Evolutionary conservation across 2,888 invertebrate genomes (phyloP), one percentile per base, ranked within the genome.

Genomic region (Cerastis rubricosa): DNA sequence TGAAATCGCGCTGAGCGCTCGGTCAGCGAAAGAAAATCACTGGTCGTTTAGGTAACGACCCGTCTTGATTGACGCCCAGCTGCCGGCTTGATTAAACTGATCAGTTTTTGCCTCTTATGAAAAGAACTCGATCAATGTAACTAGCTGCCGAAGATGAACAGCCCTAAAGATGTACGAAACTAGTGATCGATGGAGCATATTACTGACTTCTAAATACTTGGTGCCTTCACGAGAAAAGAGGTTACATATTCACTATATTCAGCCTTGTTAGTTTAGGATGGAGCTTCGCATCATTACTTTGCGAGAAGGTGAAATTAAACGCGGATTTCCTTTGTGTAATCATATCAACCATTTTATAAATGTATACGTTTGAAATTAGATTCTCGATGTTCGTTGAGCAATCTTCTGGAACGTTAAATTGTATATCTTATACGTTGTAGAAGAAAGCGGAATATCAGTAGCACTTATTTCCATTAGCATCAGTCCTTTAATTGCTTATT

Each of bases 21-120:
- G 94, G 95, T 95, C 96, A 96, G 96, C 94, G 90, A 91, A 93
- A 92, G 94, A 93, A 95, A 95, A 96, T 96, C 94, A 92, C 95
- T 87, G 88, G 92, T 95, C 95, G 94, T 96, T 96, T 91, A 91
- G 90, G 92, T 95, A 96, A 96, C 95, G 95, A 96, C 93, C 90
- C 88, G 85, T 87, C 88, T 93, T 95, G 96, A 96, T 95, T 96
- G 96, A 95, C 94, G 94, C 93, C 89, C 91, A 87, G 85, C 87
- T 88, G 90, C 90, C 90, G 88, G 88, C 93, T 93, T 96, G 96
- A 96, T 96, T 96, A 94, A 94, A 94, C 94, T 95, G 95, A 95
- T 95, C 95, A 93, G 93, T 95, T 95, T 94, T 94, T 93, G 92
- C 93, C 93, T 90, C 92, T 93, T 93, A 94, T 94, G 92, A 94